Evolutionary conservation across 2,797 vertebrate genomes (phyloP), one percentile per base, ranked within the genome.

Genomic region (Peromyscus nudipes): DNA sequence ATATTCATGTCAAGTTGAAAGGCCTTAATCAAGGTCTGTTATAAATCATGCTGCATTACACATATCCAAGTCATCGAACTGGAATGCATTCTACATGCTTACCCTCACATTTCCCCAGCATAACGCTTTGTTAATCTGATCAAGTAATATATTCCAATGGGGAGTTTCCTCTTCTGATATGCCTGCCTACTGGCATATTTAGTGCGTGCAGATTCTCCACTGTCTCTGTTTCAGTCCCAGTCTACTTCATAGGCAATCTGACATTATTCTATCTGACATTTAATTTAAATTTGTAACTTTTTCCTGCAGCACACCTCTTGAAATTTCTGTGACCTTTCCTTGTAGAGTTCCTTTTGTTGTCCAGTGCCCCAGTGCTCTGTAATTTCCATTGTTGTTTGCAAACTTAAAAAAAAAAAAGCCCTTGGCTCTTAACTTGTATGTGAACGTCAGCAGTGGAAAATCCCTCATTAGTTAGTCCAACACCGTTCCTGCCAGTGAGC

Each of bases 1-100:
- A 52, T 67, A 95, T 95, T 94, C 60, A 52, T 25, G 21, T 91
- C 82, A 94, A 62, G 23, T 82, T 67, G 73, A 91, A 97, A 95
- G 64, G 10, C 29, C 52, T 91, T 31, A 93, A 89, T 40, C 16
- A 5, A 64, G 73, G 7, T 79, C 69, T 55, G 17, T 40, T 49
- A 77, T 88, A 92, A 97, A 77, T 64, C 65, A 94, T 4, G 83
- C 37, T 67, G 19, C 71, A 82, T 90, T 96, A 16, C 2, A 57
- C 23, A 52, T 25, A 62, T 52, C 71, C 64, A 73, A 88, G 60
- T 96, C 37, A 79, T 57, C 71, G 43, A 21, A 81, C 29, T 92
- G 64, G 8, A 65, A 65, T 84, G 7, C 83, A 55, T 87, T 93
- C 71, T 73, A 60, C 87, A 82, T 89, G 81, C 3, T 93, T 90